Conservation (phyloP, 1,140 invertebrate species). For the Drosophila rufa region DNA sequence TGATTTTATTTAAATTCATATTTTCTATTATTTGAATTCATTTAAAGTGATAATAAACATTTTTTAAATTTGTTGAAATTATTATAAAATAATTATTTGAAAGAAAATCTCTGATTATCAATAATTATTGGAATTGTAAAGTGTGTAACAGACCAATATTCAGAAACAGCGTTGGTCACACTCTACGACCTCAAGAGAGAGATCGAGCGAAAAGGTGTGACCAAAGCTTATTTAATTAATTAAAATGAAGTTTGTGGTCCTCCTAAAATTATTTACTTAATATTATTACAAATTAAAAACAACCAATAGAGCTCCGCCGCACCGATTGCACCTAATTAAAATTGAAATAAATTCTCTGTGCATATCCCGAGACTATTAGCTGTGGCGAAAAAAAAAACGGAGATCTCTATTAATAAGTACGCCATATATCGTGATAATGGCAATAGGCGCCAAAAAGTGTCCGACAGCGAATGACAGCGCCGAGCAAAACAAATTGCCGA, state of each 20-base stretch:
- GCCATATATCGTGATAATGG: conserved; percentile 15
- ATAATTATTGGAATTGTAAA: no score
- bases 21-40: no score
- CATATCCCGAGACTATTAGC: neutral
- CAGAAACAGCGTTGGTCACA: neutral
- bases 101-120: no score
- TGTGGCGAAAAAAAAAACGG: conserved; percentile 19
- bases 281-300: neutral
- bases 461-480: conserved; percentile 51
- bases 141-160: no score
- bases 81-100: no score
- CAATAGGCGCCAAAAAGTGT: conserved; percentile 44
- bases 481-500: conserved; percentile 47
- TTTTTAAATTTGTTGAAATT: no score
- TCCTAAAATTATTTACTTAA: no score
- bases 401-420: conserved; percentile 41
- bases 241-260: no score
- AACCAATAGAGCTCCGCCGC: neutral
- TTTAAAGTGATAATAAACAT: no score
- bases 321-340: neutral
- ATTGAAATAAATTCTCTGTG: conserved; percentile 12
- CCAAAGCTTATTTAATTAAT: neutral
- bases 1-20: no score
- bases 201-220: neutral
- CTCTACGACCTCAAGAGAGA: neutral